A percentile compares a stretch with the other conserved stretches of the same genome.
phyloP scores from a whole-genome alignment of 1,140 invertebrate species.

The Lordiphosa mommai region DNA sequence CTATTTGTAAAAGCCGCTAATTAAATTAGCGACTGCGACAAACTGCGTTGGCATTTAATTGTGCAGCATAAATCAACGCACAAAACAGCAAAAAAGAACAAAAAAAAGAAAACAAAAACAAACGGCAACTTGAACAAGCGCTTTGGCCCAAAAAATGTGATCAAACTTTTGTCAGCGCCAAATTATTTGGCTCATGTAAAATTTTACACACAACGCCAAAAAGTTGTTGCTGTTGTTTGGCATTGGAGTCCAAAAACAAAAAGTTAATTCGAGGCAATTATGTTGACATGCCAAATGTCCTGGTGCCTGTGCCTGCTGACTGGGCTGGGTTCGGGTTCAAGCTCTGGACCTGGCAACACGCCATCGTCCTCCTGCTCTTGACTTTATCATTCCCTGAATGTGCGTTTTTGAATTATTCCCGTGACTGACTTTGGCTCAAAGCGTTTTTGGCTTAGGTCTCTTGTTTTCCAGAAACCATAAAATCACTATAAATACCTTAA shows the following conservation, averaged over 20 bases:
- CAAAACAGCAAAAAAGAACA: conserved; percentile 16
- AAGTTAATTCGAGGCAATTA: conserved; percentile 76
- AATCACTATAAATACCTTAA: neutral
- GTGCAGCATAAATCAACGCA: conserved; percentile 49
- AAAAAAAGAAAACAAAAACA: conserved; percentile 6
- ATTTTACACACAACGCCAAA: conserved; percentile 16
- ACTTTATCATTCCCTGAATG: conserved; percentile 17
- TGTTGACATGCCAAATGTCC: conserved; percentile 72
- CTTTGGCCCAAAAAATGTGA: conserved; percentile 41
- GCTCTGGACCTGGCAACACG: neutral
- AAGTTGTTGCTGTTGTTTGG: conserved; percentile 32
- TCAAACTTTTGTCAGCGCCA: conserved; percentile 57
- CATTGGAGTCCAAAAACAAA: conserved; percentile 49
- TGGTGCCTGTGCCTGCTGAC: conserved; percentile 8
- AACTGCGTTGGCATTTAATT: conserved; percentile 51
- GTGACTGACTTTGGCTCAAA: conserved; percentile 19
- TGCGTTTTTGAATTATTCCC: conserved; percentile 37
- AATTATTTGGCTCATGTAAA: conserved; percentile 55
- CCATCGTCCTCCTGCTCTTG: conserved; percentile 14
- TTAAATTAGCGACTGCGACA: conserved; percentile 44
- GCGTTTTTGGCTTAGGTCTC: conserved; percentile 8
- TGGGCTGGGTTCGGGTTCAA: neutral
- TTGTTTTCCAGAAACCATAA: neutral
- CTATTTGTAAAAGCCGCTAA: conserved; percentile 32
- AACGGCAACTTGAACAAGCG: conserved; percentile 13